Base-by-base conservation (phyloP, 2,888 invertebrate genomes). In the Tricholauxania praeusta region DNA sequence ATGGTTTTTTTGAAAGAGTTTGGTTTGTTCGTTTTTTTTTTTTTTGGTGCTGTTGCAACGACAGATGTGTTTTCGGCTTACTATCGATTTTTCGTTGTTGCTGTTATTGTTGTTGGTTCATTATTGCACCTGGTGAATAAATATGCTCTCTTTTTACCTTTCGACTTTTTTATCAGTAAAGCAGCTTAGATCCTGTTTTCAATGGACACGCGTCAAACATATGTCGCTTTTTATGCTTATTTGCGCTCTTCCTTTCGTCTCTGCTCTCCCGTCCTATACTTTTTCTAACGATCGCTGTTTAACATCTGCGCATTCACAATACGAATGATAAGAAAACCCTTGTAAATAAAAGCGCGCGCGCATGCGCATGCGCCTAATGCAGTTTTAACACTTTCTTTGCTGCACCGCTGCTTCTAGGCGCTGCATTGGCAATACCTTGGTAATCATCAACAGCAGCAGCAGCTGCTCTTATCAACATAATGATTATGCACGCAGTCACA, bases 111-210 rank as follows among this genome's bases (percentile, higher is more conserved):
- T 17, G 39, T 17, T 49, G 48, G 48, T 49, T 63, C n/a, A 14
- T 47, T 14, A 75, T 83, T 84, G 84, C 83, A 84, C 84, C 83
- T 84, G 83, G 83, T 81, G 81, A 80, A 39, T 80, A 80, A 81
- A 83, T 81, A 83, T 80, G 79, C 80, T 28, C 66, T 8, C 55
- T 49, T 48, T 28, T 60, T 72, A 52, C 55, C 51, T 52, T 10
- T 39, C 39, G 39, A 39, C 39, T 39, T 39, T 53, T 53, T 53
- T 53, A 17, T 53, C 17, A 60, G 60, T 47, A 68, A 22, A 32
- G 32, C 17, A 10, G 39, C 63, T 70, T 63, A 53, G 62, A 63
- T 70, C 52, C 63, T 47, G 19, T 59, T 59, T 53, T 10, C 32
- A 49, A 22, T n/a, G 22, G 14, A 47, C 52, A 22, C 70, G 70